phyloP scores from a whole-genome alignment of 2,888 invertebrate species.

The Caenorhabditis panamensis region DNA sequence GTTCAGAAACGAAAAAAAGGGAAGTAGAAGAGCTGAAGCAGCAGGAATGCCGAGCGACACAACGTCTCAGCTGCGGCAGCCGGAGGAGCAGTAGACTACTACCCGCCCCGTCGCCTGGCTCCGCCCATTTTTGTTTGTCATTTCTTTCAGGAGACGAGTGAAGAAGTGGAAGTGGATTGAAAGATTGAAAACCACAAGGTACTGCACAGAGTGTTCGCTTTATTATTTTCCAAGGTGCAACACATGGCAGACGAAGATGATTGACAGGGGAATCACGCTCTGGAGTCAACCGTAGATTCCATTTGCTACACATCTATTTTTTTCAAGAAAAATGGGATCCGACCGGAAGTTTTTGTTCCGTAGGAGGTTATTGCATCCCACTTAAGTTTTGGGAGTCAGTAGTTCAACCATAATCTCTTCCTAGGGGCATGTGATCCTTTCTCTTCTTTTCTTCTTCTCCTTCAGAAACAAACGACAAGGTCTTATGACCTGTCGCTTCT shows the following conservation, averaged over 20 bases:
- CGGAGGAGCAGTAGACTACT: slow-evolving; percentile 23
- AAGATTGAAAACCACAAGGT: background rate
- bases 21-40: slow-evolving; percentile 10
- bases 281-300: background rate
- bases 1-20: background rate
- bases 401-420: slow-evolving; percentile 19
- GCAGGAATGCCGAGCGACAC: slow-evolving; percentile 42
- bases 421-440: slow-evolving; percentile 28
- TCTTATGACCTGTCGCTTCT: slow-evolving; percentile 40
- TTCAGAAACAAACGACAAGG: slow-evolving; percentile 19
- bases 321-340: too few relatives aligned
- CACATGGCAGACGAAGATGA: slow-evolving; percentile 27
- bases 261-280: slow-evolving; percentile 31
- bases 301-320: background rate
- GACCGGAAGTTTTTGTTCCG: too few relatives aligned
- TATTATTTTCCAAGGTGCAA: slow-evolving; percentile 17
- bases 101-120: slow-evolving; percentile 29
- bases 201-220: slow-evolving; percentile 3
- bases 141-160: slow-evolving; percentile 16
- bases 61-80: slow-evolving; percentile 37
- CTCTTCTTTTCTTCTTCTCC: slow-evolving; percentile 19
- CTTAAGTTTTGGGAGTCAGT: slow-evolving; percentile 6
- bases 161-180: slow-evolving; percentile 6
- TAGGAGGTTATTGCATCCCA: too few relatives aligned
- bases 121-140: slow-evolving; percentile 53